These are phyloP conservation scores for Drosophila antonietae DNA, from an alignment of 2,888 invertebrate genomes.

Conservation along the genomic window DNA sequence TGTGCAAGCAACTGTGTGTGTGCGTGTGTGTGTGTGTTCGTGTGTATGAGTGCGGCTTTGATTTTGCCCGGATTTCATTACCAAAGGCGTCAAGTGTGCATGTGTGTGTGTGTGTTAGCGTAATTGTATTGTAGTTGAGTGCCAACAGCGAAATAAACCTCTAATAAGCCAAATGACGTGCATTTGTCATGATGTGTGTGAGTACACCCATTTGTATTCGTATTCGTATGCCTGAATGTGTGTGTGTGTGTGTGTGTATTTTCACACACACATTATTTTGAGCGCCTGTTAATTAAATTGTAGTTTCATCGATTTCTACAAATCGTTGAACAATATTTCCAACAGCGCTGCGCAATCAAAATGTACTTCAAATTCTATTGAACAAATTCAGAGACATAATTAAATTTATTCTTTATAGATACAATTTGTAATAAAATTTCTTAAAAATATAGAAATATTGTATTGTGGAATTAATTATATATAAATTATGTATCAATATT, in stretches of 20 bases:
- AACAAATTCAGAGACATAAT: background rate
- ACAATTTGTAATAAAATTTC: no score
- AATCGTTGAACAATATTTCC: background rate
- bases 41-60: slow-evolving; percentile 43
- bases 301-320: slow-evolving; percentile 34
- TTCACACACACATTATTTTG: slow-evolving; percentile 32
- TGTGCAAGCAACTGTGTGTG: slow-evolving; percentile 5
- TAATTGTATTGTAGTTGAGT: slow-evolving; percentile 78
- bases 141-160: slow-evolving; percentile 73
- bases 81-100: slow-evolving; percentile 47
- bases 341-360: no score
- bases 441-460: no score
- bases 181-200: slow-evolving; percentile 60
- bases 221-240: background rate
- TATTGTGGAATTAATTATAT: background rate
- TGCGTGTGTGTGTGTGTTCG: background rate
- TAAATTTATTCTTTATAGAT: no score
- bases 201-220: no score
- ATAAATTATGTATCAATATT: background rate
- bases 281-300: slow-evolving; percentile 60
- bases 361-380: background rate
- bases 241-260: background rate
- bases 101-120: slow-evolving; percentile 20
- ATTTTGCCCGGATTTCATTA: slow-evolving; percentile 64
- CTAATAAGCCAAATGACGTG: slow-evolving; percentile 78